Evolutionary conservation across 2,797 vertebrate genomes (phyloP).

Genomic region (Mormyrus proboscirostris): DNA sequence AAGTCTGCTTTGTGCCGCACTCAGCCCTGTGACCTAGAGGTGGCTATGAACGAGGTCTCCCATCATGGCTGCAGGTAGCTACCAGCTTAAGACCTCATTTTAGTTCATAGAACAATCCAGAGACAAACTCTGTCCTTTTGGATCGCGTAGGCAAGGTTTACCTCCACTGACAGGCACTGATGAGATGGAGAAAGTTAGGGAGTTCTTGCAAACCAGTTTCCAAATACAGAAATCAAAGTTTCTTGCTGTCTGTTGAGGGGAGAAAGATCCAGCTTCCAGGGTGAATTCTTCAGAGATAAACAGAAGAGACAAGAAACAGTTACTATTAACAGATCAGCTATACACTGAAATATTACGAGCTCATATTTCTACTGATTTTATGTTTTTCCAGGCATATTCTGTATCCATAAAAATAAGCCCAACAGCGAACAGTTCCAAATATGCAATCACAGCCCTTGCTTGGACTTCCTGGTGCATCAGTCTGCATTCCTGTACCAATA

Average conservation of each 20-base stretch:
- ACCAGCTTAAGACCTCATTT: not conserved
- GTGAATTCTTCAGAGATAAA: constrained; percentile 4
- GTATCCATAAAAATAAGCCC: not conserved
- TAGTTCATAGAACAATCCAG: not conserved
- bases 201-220: not conserved
- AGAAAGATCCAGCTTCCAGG: not conserved
- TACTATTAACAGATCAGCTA: constrained; percentile 3
- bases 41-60: not conserved
- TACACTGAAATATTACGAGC: not conserved
- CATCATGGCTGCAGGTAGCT: not conserved
- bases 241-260: not conserved
- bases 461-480: not conserved
- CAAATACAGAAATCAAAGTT: not conserved
- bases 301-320: constrained; percentile 8
- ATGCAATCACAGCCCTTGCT: not conserved
- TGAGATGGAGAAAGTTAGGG: not conserved
- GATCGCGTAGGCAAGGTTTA: not conserved
- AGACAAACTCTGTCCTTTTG: not conserved
- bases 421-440: not conserved
- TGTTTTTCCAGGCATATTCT: not conserved
- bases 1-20: not conserved
- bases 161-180: not conserved
- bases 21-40: not conserved
- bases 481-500: not conserved
- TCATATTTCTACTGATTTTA: not conserved